Evolutionary conservation across 2,888 invertebrate species (phyloP), one percentile per base, ranked within the genome.

Genomic region (Phymatocera aterrima): DNA sequence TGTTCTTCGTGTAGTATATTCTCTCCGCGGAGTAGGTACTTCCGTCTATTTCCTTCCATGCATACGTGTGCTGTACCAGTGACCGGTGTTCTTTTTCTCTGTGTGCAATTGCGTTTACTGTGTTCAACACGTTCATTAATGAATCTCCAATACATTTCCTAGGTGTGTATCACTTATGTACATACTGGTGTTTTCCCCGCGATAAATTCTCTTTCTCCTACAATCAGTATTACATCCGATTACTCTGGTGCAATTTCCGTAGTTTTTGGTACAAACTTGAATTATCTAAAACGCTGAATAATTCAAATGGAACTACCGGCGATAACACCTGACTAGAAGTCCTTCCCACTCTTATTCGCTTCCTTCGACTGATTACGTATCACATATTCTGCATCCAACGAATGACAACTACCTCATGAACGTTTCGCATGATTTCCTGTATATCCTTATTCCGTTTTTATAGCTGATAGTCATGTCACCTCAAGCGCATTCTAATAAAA

Each of bases 201-300:
- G n/a, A n/a, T n/a, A n/a, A n/a, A n/a, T n/a, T n/a, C n/a, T n/a
- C n/a, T n/a, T n/a, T n/a, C n/a, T n/a, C n/a, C 21, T 3, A 10
- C 51, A 51, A 51, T 51, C 51, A 10, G 8, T 51, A 51, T 51
- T 57, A 57, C 57, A 57, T 57, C 57, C 28, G 28, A 51, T 51
- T 8, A 51, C 51, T 51, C 51, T 18, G 2, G 2, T 8, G 51
- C 18, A 51, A 8, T 21, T 57, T 57, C 28, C 57, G 10, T 15
- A 28, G 21, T 4, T n/a, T 57, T 28, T 28, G 28, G 12, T 28
- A 28, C 57, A 15, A 57, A 15, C 18, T 8, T 21, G 18, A 48
- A 48, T 21, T 51, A n/a, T n/a, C n/a, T 21, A 51, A 51, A 51
- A 51, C 51, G 51, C 51, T n/a, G 8, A 2, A 2, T 1, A 51